Conservation (phyloP, 2,113 vertebrate species). For the Hypocryptadius cinnamomeus region DNA sequence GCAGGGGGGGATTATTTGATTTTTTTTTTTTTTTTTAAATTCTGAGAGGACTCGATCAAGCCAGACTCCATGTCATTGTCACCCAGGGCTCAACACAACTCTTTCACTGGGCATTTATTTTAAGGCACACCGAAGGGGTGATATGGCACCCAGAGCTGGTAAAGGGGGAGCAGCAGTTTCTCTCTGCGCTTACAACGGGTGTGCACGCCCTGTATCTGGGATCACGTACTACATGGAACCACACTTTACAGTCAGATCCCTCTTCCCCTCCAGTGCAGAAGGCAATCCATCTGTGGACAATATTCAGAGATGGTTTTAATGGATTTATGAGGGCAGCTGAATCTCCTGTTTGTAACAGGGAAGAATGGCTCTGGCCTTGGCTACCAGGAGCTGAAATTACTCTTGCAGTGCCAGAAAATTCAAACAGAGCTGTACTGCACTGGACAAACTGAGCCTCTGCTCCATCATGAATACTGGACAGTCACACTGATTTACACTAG, state of each 20-base stretch:
- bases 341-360: neutral
- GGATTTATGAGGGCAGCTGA: neutral
- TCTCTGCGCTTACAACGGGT: neutral
- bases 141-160: neutral
- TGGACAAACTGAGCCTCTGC: neutral
- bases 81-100: neutral
- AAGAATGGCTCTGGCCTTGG: fast-evolving
- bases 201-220: neutral
- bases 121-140: fast-evolving
- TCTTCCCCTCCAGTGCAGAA: neutral
- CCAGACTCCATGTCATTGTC: neutral
- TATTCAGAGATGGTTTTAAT: neutral
- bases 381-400: neutral
- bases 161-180: neutral
- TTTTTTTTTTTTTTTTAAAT: neutral
- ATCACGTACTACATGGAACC: neutral
- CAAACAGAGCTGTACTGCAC: neutral
- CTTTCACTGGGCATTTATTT: neutral
- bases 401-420: neutral
- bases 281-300: neutral
- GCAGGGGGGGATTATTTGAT: neutral
- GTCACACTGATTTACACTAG: neutral
- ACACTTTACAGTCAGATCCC: neutral
- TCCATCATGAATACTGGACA: fast-evolving
- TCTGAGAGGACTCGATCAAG: neutral